Evolutionary conservation across 2,888 invertebrate species (phyloP).

Genomic region (Heliconius ismenius): DNA sequence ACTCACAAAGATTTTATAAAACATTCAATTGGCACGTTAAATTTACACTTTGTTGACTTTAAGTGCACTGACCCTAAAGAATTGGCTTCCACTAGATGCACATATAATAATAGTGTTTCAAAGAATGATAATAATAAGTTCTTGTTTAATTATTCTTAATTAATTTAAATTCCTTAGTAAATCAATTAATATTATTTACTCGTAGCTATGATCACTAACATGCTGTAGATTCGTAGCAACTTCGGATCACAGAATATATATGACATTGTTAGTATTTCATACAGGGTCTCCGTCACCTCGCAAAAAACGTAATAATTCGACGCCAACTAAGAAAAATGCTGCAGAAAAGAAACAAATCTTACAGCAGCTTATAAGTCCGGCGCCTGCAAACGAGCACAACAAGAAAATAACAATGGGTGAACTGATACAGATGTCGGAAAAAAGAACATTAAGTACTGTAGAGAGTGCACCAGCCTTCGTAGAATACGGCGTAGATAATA

Average conservation of each 20-base stretch:
- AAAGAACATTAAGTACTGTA: conserved; percentile 73
- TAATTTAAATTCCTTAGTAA: conserved; percentile 47
- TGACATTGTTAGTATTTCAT: conserved; percentile 49
- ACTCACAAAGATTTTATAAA: conserved; percentile 41
- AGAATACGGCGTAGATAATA: conserved; percentile 76
- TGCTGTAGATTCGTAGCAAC: conserved; percentile 65
- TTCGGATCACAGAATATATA: conserved; percentile 43
- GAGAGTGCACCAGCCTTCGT: conserved; percentile 77
- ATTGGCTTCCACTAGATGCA: conserved; percentile 76
- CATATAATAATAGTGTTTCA: conserved; percentile 49
- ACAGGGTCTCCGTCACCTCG: conserved; percentile 89
- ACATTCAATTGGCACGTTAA: conserved; percentile 54
- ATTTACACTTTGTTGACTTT: conserved; percentile 42
- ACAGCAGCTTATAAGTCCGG: conserved; percentile 88
- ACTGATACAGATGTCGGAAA: conserved; percentile 87
- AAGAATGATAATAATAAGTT: conserved; percentile 58
- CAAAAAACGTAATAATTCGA: conserved; percentile 90
- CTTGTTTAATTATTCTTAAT: conserved; percentile 43
- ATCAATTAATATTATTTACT: conserved; percentile 50
- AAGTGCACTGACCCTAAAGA: conserved; percentile 64
- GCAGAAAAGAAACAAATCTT: conserved; percentile 90
- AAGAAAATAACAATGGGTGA: conserved; percentile 87
- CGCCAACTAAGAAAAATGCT: conserved; percentile 88
- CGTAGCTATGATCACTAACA: conserved; percentile 57
- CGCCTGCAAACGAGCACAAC: conserved; percentile 82